Evolutionary conservation across 2,113 vertebrate genomes (phyloP).

Genomic region (Nannobrachium achirus): DNA sequence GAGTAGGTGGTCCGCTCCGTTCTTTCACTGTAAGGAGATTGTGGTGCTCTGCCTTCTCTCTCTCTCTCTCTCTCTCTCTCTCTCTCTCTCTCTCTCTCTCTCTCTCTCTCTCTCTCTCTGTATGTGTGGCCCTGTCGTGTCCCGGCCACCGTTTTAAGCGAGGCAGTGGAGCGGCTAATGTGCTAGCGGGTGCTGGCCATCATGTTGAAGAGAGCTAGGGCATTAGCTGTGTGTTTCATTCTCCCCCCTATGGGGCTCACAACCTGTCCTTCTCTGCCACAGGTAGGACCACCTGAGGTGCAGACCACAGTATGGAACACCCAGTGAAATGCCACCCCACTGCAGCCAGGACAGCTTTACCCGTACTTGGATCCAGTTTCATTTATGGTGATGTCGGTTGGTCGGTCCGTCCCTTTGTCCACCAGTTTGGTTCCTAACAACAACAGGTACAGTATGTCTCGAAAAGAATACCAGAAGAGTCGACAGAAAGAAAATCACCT

Average conservation of each 20-base stretch:
- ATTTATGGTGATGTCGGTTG: no score
- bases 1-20: constrained; percentile 20
- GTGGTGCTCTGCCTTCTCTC: neutral
- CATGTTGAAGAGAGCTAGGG: constrained; percentile 50
- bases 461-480: no score
- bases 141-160: constrained; percentile 51
- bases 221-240: constrained; percentile 55
- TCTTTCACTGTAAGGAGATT: constrained; percentile 33
- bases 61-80: neutral
- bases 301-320: constrained; percentile 15
- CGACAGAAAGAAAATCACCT: no score
- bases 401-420: no score
- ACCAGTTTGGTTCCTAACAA: no score
- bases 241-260: constrained; percentile 47
- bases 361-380: neutral
- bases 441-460: no score
- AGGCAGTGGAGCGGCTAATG: constrained; percentile 62
- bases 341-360: neutral
- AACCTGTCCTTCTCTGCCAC: constrained; percentile 64
- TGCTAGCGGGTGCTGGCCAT: constrained; percentile 59
- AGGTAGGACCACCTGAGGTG: constrained; percentile 32
- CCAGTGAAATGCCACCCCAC: constrained; percentile 4
- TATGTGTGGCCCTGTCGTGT: constrained; percentile 45
- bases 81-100: no score
- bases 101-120: constrained; percentile 14